A percentile compares a stretch with the other conserved stretches of the same genome.
phyloP scores from a whole-genome alignment of 2,888 invertebrate genomes.

The Orthosia gothica region DNA sequence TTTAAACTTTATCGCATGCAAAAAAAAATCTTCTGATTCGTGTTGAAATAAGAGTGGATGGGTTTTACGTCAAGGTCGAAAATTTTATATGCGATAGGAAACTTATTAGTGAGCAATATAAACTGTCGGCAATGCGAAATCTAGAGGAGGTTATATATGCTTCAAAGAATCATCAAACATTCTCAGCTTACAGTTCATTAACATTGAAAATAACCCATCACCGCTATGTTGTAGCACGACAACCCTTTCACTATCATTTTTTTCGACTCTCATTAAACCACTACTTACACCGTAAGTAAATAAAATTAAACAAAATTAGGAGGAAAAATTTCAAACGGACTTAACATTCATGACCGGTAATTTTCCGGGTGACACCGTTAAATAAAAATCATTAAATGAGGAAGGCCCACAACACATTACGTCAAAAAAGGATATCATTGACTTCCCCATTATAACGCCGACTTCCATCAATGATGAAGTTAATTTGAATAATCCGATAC shows the following conservation, averaged over 20 bases:
- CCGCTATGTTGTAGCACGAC: not conserved
- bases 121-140: not conserved
- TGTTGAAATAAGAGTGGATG: not conserved
- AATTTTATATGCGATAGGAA: not conserved
- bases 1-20: not conserved
- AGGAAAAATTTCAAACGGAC: not conserved
- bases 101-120: not conserved
- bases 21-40: not conserved
- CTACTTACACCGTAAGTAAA: no score
- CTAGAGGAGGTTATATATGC: not conserved
- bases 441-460: slow-evolving; percentile 27
- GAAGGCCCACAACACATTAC: slow-evolving; percentile 21
- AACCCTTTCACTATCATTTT: no score
- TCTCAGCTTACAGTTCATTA: not conserved
- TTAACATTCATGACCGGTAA: slow-evolving; percentile 41
- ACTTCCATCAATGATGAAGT: slow-evolving; percentile 59
- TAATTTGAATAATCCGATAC: slow-evolving; percentile 68
- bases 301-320: not conserved
- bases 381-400: slow-evolving; percentile 26
- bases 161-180: not conserved
- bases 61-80: not conserved
- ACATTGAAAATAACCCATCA: no score
- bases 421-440: slow-evolving; percentile 59
- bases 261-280: not conserved
- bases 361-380: not conserved